These are phyloP conservation scores for Synaphobranchus kaupii DNA, from an alignment of 2,797 vertebrate species.

Conservation along the genomic window DNA sequence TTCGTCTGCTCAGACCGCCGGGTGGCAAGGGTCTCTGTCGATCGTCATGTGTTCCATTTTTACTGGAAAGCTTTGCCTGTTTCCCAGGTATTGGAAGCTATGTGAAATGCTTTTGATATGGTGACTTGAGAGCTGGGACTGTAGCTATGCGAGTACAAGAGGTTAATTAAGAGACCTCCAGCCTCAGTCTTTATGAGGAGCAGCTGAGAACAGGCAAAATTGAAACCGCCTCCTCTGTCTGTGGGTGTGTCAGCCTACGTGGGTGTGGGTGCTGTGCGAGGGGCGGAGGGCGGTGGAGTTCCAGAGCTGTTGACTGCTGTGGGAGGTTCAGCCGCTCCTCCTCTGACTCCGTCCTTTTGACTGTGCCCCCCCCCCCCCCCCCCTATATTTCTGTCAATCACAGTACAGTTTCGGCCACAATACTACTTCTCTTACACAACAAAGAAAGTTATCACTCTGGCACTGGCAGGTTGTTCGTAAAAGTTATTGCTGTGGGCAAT, in stretches of 20 bases:
- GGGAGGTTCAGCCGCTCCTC: neutral
- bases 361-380: neutral
- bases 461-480: neutral
- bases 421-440: neutral
- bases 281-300: neutral
- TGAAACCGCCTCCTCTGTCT: neutral
- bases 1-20: neutral
- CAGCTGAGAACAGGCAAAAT: neutral
- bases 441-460: neutral
- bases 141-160: neutral
- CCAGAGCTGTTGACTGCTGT: neutral
- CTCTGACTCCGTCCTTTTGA: neutral
- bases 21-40: neutral
- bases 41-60: neutral
- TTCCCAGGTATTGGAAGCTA: neutral
- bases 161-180: neutral
- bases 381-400: neutral
- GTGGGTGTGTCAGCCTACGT: neutral
- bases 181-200: neutral
- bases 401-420: neutral
- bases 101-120: neutral
- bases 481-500: constrained; percentile 7
- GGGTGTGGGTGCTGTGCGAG: neutral
- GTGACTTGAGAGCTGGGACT: neutral
- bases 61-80: neutral